These are phyloP conservation scores for Clarias fuscus DNA, from an alignment of 2,797 vertebrate genomes.

Conservation along the genomic window DNA sequence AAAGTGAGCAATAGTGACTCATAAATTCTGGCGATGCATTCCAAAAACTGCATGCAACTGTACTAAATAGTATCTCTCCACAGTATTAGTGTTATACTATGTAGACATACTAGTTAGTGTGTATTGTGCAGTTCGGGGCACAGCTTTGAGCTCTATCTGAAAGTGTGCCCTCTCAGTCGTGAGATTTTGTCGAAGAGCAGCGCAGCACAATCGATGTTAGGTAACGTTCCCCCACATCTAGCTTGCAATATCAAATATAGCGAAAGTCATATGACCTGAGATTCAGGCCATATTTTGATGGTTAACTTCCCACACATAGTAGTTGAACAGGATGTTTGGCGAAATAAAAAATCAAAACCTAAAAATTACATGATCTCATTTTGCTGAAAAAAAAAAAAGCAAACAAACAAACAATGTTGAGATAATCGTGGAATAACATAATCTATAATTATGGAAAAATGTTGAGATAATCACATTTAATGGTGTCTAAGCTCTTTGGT, in stretches of 20 bases:
- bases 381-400: background rate
- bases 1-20: background rate
- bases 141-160: background rate
- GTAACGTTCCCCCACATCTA: background rate
- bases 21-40: background rate
- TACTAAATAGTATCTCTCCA: background rate
- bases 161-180: background rate
- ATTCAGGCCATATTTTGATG: background rate
- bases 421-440: background rate
- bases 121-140: background rate
- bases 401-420: background rate
- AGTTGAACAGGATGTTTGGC: background rate
- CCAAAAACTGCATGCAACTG: background rate
- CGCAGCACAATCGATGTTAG: background rate
- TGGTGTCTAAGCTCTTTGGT: background rate
- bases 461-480: background rate
- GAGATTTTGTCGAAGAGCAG: background rate
- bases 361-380: background rate
- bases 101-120: background rate
- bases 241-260: background rate
- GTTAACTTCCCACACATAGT: background rate
- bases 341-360: background rate
- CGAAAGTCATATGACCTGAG: background rate
- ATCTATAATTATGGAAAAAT: background rate
- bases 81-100: background rate